Percentiles rank a stretch among this genome's conserved stretches.
These are phyloP conservation scores for Bombus difficillimus DNA, from an alignment of 1,140 invertebrate genomes.

Conservation along the genomic window DNA sequence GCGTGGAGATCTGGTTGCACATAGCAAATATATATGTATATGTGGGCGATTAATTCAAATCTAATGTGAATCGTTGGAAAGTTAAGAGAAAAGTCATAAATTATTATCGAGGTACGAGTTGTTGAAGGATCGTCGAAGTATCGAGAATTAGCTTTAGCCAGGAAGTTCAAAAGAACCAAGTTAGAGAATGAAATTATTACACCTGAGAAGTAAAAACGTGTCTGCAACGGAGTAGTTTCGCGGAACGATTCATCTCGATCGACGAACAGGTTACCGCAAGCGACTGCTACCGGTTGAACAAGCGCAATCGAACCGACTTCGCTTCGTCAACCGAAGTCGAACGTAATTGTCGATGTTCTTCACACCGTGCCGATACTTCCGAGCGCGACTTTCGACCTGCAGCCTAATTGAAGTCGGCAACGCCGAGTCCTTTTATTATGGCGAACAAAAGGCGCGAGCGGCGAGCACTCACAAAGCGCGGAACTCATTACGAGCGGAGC, in stretches of 20 bases:
- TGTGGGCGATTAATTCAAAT: not conserved
- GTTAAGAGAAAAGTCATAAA: not conserved
- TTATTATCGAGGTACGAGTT: not conserved
- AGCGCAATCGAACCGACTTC: not conserved
- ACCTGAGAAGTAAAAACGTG: not conserved
- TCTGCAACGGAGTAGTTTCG: not conserved
- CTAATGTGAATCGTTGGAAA: not conserved
- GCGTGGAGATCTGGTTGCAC: too few relatives aligned
- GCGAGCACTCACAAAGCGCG: conserved; percentile 43
- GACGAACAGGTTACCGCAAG: not conserved
- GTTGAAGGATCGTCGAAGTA: too few relatives aligned
- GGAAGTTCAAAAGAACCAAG: too few relatives aligned
- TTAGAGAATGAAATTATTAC: not conserved
- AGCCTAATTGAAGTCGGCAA: conserved; percentile 58
- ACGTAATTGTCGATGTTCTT: conserved; percentile 9
- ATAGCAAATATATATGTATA: too few relatives aligned
- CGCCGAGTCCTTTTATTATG: conserved; percentile 55
- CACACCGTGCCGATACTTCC: conserved; percentile 41
- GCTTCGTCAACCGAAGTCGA: conserved; percentile 5
- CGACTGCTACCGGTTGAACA: not conserved
- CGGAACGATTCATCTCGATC: not conserved
- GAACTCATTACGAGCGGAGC: conserved; percentile 57
- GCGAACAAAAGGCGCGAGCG: conserved; percentile 43
- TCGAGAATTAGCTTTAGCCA: too few relatives aligned
- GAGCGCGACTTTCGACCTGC: conserved; percentile 30